Evolutionary conservation across 30 jellyfish, hydroid and myxozoan species (phyloP).

Genomic region (Catostylus mosaicus): DNA sequence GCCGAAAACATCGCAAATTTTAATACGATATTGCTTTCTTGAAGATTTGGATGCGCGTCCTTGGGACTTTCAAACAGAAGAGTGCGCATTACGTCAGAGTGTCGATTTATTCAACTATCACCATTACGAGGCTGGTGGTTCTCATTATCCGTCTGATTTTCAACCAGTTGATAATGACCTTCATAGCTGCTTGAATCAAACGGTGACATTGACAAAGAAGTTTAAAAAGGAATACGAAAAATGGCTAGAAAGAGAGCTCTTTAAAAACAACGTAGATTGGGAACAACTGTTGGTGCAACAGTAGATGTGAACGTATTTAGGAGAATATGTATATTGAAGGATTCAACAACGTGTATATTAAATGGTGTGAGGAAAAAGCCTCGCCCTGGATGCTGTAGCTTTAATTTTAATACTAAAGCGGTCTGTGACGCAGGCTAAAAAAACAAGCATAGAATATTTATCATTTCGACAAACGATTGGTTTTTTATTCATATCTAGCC

Average conservation of each 20-base stretch:
- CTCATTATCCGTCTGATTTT: slow-evolving; percentile 92
- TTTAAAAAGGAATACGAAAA: slow-evolving; percentile 79
- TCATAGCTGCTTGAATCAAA: slow-evolving; percentile 85
- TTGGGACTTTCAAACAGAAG: slow-evolving; percentile 99
- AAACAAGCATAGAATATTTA: too few species aligned
- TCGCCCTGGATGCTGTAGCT: too few species aligned
- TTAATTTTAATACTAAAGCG: too few species aligned
- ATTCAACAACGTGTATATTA: too few species aligned
- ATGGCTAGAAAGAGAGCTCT: slow-evolving; percentile 91
- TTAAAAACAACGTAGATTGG: slow-evolving; percentile 81
- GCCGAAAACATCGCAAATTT: neutral
- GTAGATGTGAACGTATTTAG: neutral
- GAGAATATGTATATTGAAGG: too few species aligned
- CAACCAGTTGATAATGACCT: slow-evolving; percentile 96
- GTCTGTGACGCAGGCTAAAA: too few species aligned
- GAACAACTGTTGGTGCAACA: slow-evolving; percentile 75
- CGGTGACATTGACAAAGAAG: slow-evolving; percentile 70
- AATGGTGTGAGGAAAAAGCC: too few species aligned
- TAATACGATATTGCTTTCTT: neutral
- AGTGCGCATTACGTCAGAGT: slow-evolving; percentile 97
- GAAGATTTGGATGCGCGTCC: slow-evolving; percentile 97
- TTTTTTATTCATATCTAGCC: too few species aligned
- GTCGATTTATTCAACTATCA: slow-evolving; percentile 95
- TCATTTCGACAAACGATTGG: too few species aligned
- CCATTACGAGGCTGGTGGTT: slow-evolving; percentile 95